Conservation (phyloP, 30 jellyfish, hydroid and myxozoan species). For the Nemopilema nomurai region DNA sequence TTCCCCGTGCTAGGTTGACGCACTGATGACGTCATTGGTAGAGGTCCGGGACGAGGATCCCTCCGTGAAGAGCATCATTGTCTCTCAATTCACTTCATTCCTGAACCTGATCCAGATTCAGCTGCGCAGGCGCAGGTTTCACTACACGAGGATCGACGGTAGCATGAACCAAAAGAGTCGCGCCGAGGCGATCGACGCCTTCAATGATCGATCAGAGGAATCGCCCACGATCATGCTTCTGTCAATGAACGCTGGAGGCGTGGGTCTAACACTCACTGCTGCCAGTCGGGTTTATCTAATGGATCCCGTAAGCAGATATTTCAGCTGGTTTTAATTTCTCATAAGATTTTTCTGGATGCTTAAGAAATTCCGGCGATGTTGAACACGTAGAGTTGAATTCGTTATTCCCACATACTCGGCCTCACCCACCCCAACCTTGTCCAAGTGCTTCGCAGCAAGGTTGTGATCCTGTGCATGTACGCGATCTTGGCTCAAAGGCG, state of each 20-base stretch:
- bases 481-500: no score
- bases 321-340: no score
- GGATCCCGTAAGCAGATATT: slow-evolving; percentile 85
- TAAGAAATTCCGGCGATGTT: no score
- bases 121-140: slow-evolving; percentile 52
- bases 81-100: slow-evolving; percentile 75
- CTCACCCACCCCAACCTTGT: no score
- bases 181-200: slow-evolving; percentile 49
- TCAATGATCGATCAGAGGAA: slow-evolving; percentile 33
- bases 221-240: slow-evolving; percentile 73
- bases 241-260: slow-evolving; percentile 80
- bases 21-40: slow-evolving; percentile 55
- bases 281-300: slow-evolving; percentile 64
- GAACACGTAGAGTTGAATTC: no score
- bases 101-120: slow-evolving; percentile 63
- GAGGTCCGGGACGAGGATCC: slow-evolving; percentile 56
- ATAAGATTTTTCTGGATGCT: no score
- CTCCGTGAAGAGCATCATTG: slow-evolving; percentile 57
- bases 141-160: slow-evolving; percentile 69
- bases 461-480: no score
- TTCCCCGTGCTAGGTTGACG: slow-evolving; percentile 45
- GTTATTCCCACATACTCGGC: no score
- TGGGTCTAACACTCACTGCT: slow-evolving; percentile 64
- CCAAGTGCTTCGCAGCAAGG: no score
- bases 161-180: slow-evolving; percentile 52